These are phyloP conservation scores for Trachelus iudaicus DNA, from an alignment of 2,888 invertebrate genomes.

Conservation along the genomic window DNA sequence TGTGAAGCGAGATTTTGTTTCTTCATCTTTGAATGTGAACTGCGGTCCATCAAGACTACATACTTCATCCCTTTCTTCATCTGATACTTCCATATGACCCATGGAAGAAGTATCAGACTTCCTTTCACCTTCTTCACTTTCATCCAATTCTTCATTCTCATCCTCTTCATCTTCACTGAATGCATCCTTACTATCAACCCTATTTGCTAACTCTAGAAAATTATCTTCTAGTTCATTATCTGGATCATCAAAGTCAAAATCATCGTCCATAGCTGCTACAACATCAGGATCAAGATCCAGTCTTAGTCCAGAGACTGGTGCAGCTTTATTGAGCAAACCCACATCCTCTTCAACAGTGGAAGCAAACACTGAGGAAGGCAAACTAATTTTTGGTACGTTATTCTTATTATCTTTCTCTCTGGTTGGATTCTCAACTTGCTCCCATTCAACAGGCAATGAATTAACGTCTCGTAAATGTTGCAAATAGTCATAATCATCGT, in stretches of 20 bases:
- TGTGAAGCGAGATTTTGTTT: conserved; percentile 89
- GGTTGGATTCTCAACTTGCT: conserved; percentile 56
- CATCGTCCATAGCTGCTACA: conserved; percentile 92
- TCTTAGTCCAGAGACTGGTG: conserved; percentile 74
- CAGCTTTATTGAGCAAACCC: conserved; percentile 85
- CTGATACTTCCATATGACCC: conserved; percentile 43
- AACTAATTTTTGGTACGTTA: conserved; percentile 64
- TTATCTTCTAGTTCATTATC: conserved; percentile 91
- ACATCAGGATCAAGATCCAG: conserved; percentile 91
- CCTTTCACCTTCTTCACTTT: conserved; percentile 58
- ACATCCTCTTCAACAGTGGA: conserved; percentile 87
- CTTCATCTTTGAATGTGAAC: conserved; percentile 72
- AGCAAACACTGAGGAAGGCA: conserved; percentile 91
- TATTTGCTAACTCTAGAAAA: conserved; percentile 87
- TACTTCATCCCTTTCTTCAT: conserved; percentile 66
- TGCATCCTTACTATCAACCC: conserved; percentile 61
- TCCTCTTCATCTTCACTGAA: conserved; percentile 62
- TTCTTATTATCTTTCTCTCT: conserved; percentile 45
- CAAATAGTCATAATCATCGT: conserved; percentile 95
- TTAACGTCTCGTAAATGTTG: conserved; percentile 84
- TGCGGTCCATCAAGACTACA: conserved; percentile 65
- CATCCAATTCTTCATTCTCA: conserved; percentile 63
- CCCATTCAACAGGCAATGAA: conserved; percentile 70
- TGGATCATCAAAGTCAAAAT: conserved; percentile 87
- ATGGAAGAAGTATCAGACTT: conserved; percentile 55